These are phyloP conservation scores for Akabosia matsudoensis DNA, from an alignment of 1,140 invertebrate species.

Conservation along the genomic window DNA sequence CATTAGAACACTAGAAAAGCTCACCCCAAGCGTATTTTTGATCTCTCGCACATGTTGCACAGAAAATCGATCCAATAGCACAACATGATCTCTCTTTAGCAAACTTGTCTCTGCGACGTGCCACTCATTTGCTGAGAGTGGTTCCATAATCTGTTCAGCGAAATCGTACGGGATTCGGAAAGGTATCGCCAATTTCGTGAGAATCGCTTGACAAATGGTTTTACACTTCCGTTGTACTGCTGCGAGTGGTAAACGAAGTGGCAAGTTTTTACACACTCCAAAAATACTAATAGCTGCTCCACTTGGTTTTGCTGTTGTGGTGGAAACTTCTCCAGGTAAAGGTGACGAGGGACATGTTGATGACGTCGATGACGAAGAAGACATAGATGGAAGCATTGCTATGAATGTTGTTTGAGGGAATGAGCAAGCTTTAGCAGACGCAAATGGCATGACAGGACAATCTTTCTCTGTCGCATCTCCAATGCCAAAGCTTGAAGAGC, in stretches of 20 bases:
- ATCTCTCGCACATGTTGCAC: conserved; percentile 30
- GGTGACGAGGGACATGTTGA: not conserved
- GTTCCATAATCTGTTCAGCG: conserved; percentile 27
- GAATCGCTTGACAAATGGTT: not conserved
- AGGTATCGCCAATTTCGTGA: conserved; percentile 17
- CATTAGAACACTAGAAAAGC: conserved; percentile 29
- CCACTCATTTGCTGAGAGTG: conserved; percentile 22
- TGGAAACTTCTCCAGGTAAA: not conserved
- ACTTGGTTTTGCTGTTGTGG: not conserved
- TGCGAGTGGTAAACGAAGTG: not conserved
- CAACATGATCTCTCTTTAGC: conserved; percentile 33
- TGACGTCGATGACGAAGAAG: not conserved
- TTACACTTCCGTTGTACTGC: not conserved
- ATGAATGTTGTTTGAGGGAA: not conserved
- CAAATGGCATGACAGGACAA: not conserved
- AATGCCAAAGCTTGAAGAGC: not conserved
- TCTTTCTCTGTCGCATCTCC: not conserved
- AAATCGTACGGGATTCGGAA: conserved; percentile 24
- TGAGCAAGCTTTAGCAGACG: not conserved
- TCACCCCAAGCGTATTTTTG: conserved; percentile 21
- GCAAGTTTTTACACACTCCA: not conserved
- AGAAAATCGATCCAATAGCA: conserved; percentile 31
- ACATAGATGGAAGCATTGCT: not conserved
- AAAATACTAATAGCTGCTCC: not conserved
- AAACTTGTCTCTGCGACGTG: conserved; percentile 25